Conservation (phyloP, 2,888 invertebrate species). For the Aelia acuminata region DNA sequence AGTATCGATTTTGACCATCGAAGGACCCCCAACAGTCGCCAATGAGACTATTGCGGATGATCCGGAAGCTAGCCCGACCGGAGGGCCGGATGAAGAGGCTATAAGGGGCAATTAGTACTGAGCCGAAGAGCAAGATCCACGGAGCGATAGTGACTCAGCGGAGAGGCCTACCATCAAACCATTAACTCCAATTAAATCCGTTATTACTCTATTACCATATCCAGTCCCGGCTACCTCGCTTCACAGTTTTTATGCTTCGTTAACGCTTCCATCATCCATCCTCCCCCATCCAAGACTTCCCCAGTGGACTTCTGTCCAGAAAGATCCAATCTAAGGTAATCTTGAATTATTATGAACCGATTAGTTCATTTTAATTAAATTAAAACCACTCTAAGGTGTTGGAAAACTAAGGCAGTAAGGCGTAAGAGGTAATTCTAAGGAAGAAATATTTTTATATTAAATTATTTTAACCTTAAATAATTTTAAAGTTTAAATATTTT, state of each 20-base stretch:
- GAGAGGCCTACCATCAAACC: neutral
- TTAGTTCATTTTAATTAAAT: no score
- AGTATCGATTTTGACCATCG: no score
- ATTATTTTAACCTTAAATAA: no score
- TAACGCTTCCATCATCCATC: neutral
- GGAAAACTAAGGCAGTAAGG: no score
- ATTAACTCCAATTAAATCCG: slow-evolving; percentile 46
- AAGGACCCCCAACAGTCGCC: neutral
- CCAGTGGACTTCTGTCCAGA: neutral
- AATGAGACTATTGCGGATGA: neutral
- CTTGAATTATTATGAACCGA: no score
- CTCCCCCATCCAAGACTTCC: neutral
- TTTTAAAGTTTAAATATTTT: no score
- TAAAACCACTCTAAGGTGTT: no score
- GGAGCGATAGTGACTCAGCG: neutral
- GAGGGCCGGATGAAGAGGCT: slow-evolving; percentile 12
- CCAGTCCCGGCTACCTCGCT: slow-evolving; percentile 12
- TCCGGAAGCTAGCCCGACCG: neutral
- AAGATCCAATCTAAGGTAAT: no score
- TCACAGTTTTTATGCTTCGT: slow-evolving; percentile 45
- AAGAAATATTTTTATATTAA: no score
- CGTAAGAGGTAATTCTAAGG: no score
- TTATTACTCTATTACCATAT: slow-evolving; percentile 50
- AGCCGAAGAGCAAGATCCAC: slow-evolving; percentile 3
- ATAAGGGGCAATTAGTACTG: slow-evolving; percentile 35